A percentile compares a stretch with the other conserved stretches of the same genome.
phyloP scores from a whole-genome alignment of 35 echinoderm and acorn worm species.

The Apostichopus parvimensis region DNA sequence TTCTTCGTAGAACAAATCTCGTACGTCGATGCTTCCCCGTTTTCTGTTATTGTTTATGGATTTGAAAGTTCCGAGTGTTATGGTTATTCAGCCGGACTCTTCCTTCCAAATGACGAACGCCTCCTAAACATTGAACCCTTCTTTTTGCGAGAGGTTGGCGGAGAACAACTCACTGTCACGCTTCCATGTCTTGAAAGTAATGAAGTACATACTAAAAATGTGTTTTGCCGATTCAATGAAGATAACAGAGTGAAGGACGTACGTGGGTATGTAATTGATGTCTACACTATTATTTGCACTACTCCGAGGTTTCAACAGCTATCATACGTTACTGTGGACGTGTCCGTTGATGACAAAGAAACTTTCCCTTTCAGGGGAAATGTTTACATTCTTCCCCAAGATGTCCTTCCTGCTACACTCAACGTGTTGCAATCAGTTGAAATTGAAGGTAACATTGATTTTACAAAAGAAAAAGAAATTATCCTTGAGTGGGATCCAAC shows the following conservation, averaged over 20 bases:
- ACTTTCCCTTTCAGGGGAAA: slow-evolving; percentile 8
- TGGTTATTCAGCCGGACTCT: slow-evolving; percentile 68
- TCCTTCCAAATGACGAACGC: background rate
- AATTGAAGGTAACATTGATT: background rate
- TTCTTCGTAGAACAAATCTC: slow-evolving; percentile 65
- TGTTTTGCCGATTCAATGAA: background rate
- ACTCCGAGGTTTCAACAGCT: background rate
- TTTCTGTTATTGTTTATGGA: slow-evolving; percentile 74
- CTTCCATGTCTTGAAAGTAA: slow-evolving; percentile 9
- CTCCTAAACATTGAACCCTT: background rate
- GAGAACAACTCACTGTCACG: background rate
- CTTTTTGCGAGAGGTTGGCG: slow-evolving; percentile 16
- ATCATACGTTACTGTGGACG: background rate
- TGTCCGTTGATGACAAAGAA: background rate
- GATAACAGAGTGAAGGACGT: background rate
- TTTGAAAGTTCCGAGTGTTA: slow-evolving; percentile 53
- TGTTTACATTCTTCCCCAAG: slow-evolving; percentile 19
- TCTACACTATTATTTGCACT: background rate
- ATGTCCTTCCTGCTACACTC: background rate
- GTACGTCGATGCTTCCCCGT: background rate
- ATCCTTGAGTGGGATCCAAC: background rate
- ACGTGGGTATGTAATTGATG: background rate
- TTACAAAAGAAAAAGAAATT: background rate
- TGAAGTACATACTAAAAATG: background rate
- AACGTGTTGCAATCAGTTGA: background rate